A percentile compares a stretch with the other conserved stretches of the same genome.
Conservation (phyloP, 2,888 invertebrate genomes). For the Campoplex capitator region DNA sequence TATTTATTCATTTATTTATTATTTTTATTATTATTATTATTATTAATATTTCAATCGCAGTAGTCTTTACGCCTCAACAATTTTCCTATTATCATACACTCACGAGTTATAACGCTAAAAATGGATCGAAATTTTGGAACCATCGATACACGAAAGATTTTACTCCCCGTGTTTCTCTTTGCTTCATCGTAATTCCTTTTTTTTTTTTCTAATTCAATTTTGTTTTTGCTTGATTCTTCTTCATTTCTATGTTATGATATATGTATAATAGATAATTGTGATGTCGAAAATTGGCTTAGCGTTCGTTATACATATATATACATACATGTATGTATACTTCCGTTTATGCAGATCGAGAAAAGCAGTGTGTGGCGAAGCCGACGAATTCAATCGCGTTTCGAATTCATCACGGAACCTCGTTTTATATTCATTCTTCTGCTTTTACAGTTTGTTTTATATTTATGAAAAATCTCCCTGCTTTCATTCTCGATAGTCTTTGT, state of each 20-base stretch:
- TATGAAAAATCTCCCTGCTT: not conserved
- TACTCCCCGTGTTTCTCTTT: conserved; percentile 8
- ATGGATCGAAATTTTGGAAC: conserved; percentile 24
- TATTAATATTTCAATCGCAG: conserved; percentile 60
- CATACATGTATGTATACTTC: conserved; percentile 30
- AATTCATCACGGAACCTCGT: conserved; percentile 8
- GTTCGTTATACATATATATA: conserved; percentile 68
- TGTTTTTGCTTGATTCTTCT: conserved; percentile 62
- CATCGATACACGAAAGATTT: conserved; percentile 29
- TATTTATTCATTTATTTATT: conserved; percentile 41
- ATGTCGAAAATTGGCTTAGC: conserved; percentile 67
- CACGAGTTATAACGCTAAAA: conserved; percentile 71
- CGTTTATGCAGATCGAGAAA: conserved; percentile 59
- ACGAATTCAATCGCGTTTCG: conserved; percentile 48
- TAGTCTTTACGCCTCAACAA: conserved; percentile 76
- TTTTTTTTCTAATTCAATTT: conserved; percentile 40
- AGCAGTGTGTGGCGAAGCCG: conserved; percentile 45
- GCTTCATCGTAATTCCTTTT: conserved; percentile 40
- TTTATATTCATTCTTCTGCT: not conserved
- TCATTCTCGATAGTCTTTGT: not conserved
- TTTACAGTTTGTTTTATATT: not conserved
- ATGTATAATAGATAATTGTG: conserved; percentile 64
- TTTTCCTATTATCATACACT: conserved; percentile 82
- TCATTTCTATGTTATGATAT: conserved; percentile 72
- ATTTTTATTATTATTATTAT: conserved; percentile 68